These are phyloP conservation scores for Chelidonichthys spinosus DNA, from an alignment of 2,797 vertebrate genomes.

Conservation along the genomic window DNA sequence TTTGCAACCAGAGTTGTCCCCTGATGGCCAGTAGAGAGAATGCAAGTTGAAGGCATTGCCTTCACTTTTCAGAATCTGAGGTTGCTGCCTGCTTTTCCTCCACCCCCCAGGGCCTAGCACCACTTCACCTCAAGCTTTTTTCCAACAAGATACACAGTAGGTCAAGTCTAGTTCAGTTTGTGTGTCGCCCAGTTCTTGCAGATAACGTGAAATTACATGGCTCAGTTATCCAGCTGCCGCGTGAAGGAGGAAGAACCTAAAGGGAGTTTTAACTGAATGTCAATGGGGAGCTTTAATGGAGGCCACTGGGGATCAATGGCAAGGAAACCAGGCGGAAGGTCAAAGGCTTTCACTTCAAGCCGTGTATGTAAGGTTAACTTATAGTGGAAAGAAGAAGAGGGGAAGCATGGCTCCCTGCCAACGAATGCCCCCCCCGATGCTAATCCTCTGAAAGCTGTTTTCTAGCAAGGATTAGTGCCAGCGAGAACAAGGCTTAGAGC, in stretches of 20 bases:
- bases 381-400: slow-evolving; percentile 33
- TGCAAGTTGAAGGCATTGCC: no score
- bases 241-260: slow-evolving; percentile 52
- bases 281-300: slow-evolving; percentile 61
- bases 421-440: slow-evolving; percentile 69
- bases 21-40: no score
- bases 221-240: slow-evolving; percentile 41
- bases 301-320: slow-evolving; percentile 40
- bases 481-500: slow-evolving; percentile 82
- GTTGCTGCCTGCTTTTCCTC: not conserved
- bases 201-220: slow-evolving; percentile 66
- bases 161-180: slow-evolving; percentile 40
- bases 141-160: slow-evolving; percentile 39
- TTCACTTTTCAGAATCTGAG: no score
- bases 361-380: slow-evolving; percentile 57
- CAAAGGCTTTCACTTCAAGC: slow-evolving; percentile 58
- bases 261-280: slow-evolving; percentile 58
- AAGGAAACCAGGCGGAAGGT: slow-evolving; percentile 56
- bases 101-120: not conserved
- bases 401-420: slow-evolving; percentile 41
- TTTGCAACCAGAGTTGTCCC: no score
- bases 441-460: slow-evolving; percentile 86
- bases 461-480: slow-evolving; percentile 83
- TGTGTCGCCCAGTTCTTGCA: slow-evolving; percentile 21
- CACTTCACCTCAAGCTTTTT: slow-evolving; percentile 9